Base-by-base conservation (phyloP, 2,797 vertebrate species). In the Neomorphus geoffroyi region DNA sequence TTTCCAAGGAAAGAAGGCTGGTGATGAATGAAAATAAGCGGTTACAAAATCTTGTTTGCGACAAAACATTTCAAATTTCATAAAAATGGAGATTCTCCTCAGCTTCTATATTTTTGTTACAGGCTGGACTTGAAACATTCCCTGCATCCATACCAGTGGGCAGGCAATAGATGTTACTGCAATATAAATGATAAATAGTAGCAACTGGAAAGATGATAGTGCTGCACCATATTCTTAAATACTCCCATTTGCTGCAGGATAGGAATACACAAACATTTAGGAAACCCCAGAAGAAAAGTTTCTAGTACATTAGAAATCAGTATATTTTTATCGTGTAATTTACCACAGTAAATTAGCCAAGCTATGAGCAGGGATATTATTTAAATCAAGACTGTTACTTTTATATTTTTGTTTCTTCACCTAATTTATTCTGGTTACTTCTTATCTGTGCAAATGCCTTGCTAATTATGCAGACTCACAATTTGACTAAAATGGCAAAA, bases 371-470 rank as follows among this genome's bases (percentile, higher is more conserved):
- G 53, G 8, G 23, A 4, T 60, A 69, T 89, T 87, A 78, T 77
- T 89, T 85, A 93, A 92, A 91, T 80, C 33, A 67, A 85, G 79
- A 50, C 16, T 61, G 27, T 62, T 81, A 54, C 16, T 91, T 95
- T 75, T 80, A 21, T 32, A 54, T 67, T 95, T 87, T 75, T 67
- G 46, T 78, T 80, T 79, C 85, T 86, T 86, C 85, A 66, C 46
- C 26, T 66, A 83, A 88, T 92, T 96, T 88, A 93, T 93, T 79
- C 86, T 84, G 33, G 62, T 84, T 93, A 66, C 66, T 96, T 86
- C 56, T 10, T 30, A 88, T 66, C 66, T 70, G 27, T 66, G 58
- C 30, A 79, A 93, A 90, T 91, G 62, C 45, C 45, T 88, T 37
- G 43, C 39, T 83, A 94, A 93, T 92, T 86, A 93, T 75, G 46